These are phyloP conservation scores for Nephrotoma flavescens DNA, from an alignment of 2,888 invertebrate species.

Conservation along the genomic window DNA sequence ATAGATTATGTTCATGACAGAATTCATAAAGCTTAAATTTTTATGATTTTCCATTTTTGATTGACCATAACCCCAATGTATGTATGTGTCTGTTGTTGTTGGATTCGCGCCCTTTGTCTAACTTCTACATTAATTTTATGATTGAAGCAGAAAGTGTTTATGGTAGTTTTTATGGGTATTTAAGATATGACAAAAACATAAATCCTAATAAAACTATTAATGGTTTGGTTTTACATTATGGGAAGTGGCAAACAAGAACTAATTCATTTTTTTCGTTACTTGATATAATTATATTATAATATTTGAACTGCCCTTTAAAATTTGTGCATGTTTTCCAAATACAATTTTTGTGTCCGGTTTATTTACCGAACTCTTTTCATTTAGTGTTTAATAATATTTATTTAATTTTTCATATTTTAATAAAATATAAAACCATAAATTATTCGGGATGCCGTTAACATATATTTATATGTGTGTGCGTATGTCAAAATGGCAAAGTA, in stretches of 20 bases:
- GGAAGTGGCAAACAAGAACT: not conserved
- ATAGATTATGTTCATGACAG: not conserved
- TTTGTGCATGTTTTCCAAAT: not conserved
- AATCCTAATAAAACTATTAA: not conserved
- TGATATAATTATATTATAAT: not conserved
- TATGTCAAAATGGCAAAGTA: not conserved
- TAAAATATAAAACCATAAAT: not conserved
- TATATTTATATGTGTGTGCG: not conserved
- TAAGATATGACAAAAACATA: not conserved
- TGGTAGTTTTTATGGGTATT: not conserved
- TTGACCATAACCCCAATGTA: not conserved
- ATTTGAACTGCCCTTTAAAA: not conserved
- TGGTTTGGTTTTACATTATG: not conserved
- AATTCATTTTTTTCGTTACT: not conserved
- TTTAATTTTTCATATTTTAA: not conserved
- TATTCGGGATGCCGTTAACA: not conserved
- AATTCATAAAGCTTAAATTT: not conserved
- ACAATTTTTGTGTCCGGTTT: not conserved
- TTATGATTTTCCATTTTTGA: not conserved
- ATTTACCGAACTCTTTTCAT: not conserved
- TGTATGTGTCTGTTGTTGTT: not conserved
- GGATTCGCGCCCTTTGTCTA: not conserved
- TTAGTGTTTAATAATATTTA: not conserved
- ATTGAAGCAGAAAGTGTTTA: not conserved
- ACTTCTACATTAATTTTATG: not conserved